Conservation (phyloP, 2,113 vertebrate species). For the Hyperopisus bebe region DNA sequence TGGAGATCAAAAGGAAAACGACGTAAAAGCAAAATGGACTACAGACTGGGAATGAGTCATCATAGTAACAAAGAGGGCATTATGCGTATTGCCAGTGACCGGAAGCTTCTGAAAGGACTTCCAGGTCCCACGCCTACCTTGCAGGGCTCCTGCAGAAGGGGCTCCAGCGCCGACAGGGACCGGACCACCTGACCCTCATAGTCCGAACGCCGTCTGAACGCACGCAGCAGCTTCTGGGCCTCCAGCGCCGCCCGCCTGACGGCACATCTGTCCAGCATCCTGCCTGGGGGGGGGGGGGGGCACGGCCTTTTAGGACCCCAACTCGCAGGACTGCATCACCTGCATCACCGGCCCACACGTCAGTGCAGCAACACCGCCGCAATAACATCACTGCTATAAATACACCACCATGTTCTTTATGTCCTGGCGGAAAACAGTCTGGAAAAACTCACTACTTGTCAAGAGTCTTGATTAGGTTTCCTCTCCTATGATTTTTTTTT, state of each 20-base stretch:
- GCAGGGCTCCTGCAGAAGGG: conserved; percentile 43
- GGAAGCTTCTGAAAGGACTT: not conserved
- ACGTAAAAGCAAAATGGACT: not conserved
- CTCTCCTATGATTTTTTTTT: not conserved
- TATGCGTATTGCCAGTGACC: not conserved
- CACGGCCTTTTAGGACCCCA: not conserved
- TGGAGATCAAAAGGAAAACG: not conserved
- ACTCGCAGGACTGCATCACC: not conserved
- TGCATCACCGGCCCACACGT: not conserved
- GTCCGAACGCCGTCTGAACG: conserved; percentile 64
- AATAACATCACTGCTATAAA: not conserved
- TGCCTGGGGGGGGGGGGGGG: conserved; percentile 47
- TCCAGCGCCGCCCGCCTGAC: conserved; percentile 49
- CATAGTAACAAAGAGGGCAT: not conserved
- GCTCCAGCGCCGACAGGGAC: conserved; percentile 56
- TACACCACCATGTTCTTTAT: not conserved
- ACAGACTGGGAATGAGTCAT: not conserved
- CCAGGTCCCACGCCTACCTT: conserved; percentile 57
- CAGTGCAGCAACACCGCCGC: not conserved
- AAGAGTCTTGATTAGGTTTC: too few relatives aligned
- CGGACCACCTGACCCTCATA: conserved; percentile 58
- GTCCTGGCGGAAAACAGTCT: not conserved
- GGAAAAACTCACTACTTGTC: not conserved
- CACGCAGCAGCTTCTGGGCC: conserved; percentile 63
- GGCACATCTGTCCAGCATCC: conserved; percentile 41